phyloP scores from a whole-genome alignment of 2,113 vertebrate species.

The Nesoenas mayeri region DNA sequence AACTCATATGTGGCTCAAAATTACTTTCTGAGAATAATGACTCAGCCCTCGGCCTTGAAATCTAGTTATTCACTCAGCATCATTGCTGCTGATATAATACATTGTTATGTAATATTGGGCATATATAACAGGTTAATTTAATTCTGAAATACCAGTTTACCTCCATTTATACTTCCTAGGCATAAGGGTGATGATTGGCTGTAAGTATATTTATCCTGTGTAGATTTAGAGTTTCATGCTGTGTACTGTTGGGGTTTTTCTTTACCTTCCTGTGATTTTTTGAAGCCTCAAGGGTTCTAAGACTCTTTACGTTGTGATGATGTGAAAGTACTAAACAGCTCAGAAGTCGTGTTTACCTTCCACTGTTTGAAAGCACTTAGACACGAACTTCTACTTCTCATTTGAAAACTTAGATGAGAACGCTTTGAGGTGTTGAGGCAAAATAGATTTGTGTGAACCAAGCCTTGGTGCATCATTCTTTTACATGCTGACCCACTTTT shows the following conservation, averaged over 20 bases:
- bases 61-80: not conserved
- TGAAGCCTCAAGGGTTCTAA: not conserved
- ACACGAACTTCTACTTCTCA: not conserved
- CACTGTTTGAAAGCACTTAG: conserved; percentile 11
- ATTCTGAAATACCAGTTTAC: not conserved
- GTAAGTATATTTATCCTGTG: not conserved
- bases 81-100: not conserved
- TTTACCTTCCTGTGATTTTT: not conserved
- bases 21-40: not conserved
- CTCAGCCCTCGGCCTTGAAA: not conserved
- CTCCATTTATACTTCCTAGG: not conserved
- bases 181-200: not conserved
- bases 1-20: not conserved
- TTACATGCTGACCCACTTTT: conserved; percentile 2
- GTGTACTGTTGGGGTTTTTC: not conserved
- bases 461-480: not conserved
- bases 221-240: not conserved
- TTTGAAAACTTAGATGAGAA: not conserved
- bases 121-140: not conserved
- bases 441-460: not conserved
- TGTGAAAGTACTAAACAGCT: not conserved
- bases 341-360: not conserved
- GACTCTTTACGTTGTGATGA: not conserved
- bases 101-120: rapidly evolving
- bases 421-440: not conserved